Conservation (phyloP, 2,888 invertebrate genomes). For the Nomada fabriciana region DNA sequence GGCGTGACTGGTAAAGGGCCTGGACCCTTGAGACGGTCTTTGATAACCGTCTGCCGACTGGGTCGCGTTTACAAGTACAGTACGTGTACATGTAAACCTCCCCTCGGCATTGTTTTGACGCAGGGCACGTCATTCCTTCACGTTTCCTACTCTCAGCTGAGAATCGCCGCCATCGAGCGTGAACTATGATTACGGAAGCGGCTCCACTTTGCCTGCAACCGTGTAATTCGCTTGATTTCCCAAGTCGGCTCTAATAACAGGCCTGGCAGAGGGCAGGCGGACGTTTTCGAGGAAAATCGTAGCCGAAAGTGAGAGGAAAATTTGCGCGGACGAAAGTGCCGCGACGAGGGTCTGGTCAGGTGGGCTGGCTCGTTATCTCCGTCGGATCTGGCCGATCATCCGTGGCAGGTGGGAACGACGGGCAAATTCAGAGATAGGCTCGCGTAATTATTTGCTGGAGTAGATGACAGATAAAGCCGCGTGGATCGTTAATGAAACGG, state of each 20-base stretch:
- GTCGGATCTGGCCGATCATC: not conserved
- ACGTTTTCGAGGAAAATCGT: not conserved
- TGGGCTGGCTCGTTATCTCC: constrained; percentile 12
- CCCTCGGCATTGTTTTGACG: constrained; percentile 69
- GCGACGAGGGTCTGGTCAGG: not conserved
- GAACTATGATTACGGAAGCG: not conserved
- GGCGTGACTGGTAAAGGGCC: constrained; percentile 80
- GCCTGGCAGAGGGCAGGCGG: too few relatives aligned
- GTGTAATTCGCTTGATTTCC: too few relatives aligned
- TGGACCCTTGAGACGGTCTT: constrained; percentile 68
- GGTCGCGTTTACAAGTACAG: constrained; percentile 50
- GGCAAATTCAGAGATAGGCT: constrained; percentile 20
- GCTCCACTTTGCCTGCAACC: too few relatives aligned
- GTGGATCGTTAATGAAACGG: constrained; percentile 15
- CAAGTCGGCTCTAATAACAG: too few relatives aligned
- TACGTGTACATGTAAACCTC: not conserved
- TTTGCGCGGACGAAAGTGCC: not conserved
- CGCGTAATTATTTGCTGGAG: constrained; percentile 9
- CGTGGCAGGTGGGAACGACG: constrained; percentile 17
- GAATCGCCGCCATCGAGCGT: not conserved
- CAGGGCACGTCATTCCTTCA: constrained; percentile 53
- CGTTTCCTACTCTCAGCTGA: constrained; percentile 5
- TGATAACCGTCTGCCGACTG: constrained; percentile 73
- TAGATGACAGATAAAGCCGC: constrained; percentile 5
- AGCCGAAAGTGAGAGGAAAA: not conserved